Conservation (phyloP, 2,113 vertebrate genomes). For the Mormyrus lacerda region DNA sequence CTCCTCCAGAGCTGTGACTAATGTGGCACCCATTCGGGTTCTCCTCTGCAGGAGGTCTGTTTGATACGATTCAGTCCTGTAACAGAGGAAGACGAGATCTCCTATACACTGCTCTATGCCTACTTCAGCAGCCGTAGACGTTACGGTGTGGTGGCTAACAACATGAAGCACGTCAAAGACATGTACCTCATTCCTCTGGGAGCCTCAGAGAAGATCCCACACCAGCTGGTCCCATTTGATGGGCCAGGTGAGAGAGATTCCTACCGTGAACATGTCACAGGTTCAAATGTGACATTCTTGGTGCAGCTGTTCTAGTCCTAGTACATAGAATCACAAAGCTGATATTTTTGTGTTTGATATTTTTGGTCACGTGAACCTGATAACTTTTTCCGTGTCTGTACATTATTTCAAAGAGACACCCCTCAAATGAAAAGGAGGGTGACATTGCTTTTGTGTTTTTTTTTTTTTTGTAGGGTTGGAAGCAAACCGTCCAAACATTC, state of each 20-base stretch:
- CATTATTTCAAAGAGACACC: background rate
- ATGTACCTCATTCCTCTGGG: slow-evolving; percentile 96
- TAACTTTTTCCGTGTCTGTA: background rate
- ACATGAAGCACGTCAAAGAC: slow-evolving; percentile 93
- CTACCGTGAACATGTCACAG: background rate
- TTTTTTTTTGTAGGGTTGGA: slow-evolving; percentile 75
- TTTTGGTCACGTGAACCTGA: background rate
- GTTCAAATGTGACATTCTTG: background rate
- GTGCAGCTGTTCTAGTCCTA: background rate
- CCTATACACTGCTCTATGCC: slow-evolving; percentile 85
- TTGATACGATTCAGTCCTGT: slow-evolving; percentile 90
- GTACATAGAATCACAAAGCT: background rate
- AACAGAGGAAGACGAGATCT: slow-evolving; percentile 96
- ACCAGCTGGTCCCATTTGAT: slow-evolving; percentile 96
- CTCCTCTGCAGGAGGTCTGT: slow-evolving; percentile 81
- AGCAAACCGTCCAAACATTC: slow-evolving; percentile 81
- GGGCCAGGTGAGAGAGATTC: slow-evolving; percentile 76
- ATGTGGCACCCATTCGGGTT: background rate
- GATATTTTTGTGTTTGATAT: background rate
- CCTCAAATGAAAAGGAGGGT: background rate
- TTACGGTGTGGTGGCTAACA: slow-evolving; percentile 94
- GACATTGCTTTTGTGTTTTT: slow-evolving; percentile 23
- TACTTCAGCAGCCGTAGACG: slow-evolving; percentile 96
- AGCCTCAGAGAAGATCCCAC: slow-evolving; percentile 87
- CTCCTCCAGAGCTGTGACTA: background rate